Percentiles rank a stretch among this genome's conserved stretches.
These are phyloP conservation scores for Tragelaphus buxtoni DNA, from an alignment of 2,113 vertebrate genomes.

Conservation along the genomic window DNA sequence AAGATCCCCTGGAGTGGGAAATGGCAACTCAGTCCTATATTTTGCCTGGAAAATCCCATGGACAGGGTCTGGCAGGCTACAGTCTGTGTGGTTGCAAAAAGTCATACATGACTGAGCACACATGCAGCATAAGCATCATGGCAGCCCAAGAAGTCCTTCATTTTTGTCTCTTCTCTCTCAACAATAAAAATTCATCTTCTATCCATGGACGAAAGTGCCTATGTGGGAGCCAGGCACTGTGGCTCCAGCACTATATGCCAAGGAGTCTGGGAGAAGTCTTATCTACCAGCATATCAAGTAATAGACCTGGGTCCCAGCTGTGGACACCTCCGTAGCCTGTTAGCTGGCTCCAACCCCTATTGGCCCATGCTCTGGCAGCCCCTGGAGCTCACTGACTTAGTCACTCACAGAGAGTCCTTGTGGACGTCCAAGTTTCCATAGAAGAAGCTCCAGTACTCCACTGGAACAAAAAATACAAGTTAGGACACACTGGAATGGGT, in stretches of 20 bases:
- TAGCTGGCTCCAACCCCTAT: not conserved
- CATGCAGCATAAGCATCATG: not conserved
- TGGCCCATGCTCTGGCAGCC: not conserved
- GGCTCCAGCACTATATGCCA: not conserved
- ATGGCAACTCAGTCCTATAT: not conserved
- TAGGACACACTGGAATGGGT: not conserved
- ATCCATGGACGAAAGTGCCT: not conserved
- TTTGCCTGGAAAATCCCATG: not conserved
- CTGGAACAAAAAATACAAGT: not conserved
- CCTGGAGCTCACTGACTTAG: not conserved
- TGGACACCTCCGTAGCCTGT: not conserved
- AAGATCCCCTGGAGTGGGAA: not conserved
- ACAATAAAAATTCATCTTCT: not conserved
- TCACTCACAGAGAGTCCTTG: not conserved
- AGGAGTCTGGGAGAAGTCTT: not conserved
- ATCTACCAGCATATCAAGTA: not conserved
- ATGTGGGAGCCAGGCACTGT: not conserved
- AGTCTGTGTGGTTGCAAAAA: not conserved
- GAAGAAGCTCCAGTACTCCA: not conserved
- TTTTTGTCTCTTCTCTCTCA: not conserved
- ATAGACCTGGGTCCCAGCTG: not conserved
- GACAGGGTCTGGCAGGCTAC: not conserved
- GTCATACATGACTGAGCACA: not conserved
- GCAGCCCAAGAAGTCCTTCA: not conserved
- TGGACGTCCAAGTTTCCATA: not conserved